Conservation (phyloP, 2,797 vertebrate genomes). For the Gambelia wislizenii region DNA sequence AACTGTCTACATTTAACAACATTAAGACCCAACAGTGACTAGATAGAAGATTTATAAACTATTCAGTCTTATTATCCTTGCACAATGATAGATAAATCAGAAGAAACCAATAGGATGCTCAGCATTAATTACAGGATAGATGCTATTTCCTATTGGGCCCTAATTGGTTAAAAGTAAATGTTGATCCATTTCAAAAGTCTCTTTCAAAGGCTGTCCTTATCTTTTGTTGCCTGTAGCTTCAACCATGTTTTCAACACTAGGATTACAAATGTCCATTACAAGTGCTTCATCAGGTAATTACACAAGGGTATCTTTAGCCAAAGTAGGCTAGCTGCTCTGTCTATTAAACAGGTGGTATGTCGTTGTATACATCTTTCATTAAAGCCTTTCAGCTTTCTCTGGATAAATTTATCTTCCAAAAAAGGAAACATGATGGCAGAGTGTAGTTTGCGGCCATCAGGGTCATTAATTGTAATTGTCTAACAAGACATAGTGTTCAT, state of each 20-base stretch:
- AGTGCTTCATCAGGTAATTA: background rate
- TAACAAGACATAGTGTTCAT: background rate
- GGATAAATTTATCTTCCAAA: background rate
- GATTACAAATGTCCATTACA: conserved; percentile 17
- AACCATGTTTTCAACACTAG: conserved; percentile 21
- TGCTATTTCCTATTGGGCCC: conserved; percentile 1
- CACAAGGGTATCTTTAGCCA: background rate
- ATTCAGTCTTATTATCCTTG: background rate
- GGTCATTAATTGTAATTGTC: background rate
- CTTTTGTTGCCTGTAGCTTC: background rate
- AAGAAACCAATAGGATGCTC: background rate
- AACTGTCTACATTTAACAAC: background rate
- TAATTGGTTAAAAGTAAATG: background rate
- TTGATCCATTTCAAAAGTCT: conserved; percentile 13
- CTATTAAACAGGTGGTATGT: conserved; percentile 20
- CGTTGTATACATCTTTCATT: conserved; percentile 20
- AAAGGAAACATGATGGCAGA: background rate
- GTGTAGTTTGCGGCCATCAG: conserved; percentile 4
- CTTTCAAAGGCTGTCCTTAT: conserved; percentile 35
- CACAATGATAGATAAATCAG: background rate
- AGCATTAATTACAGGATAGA: background rate
- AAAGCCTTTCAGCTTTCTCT: conserved; percentile 23
- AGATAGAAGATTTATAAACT: background rate
- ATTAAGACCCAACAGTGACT: background rate
- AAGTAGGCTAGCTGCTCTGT: conserved; percentile 15